Evolutionary conservation across 2,797 vertebrate genomes (phyloP).

Genomic region (Todus mexicanus): DNA sequence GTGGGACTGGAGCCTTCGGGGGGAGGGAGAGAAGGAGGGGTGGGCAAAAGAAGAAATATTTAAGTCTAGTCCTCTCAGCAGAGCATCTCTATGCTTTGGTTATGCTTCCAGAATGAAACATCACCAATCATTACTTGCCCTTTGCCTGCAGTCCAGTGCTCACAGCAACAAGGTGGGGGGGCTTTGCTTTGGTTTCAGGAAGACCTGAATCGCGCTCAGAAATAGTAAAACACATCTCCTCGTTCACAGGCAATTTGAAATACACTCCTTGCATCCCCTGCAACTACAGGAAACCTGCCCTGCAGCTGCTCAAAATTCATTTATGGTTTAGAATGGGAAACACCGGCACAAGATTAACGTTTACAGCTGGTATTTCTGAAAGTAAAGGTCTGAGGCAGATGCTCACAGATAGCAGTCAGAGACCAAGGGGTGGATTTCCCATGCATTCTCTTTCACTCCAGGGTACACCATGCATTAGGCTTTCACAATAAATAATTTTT

Average conservation of each 20-base stretch:
- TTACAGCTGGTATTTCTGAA: background rate
- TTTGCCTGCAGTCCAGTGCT: background rate
- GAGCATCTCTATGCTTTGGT: background rate
- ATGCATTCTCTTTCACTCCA: conserved; percentile 7
- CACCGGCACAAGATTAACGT: background rate
- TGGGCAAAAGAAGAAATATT: background rate
- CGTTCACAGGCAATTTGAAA: background rate
- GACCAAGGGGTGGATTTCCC: background rate
- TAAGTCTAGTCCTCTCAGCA: background rate
- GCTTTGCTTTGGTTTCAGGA: background rate
- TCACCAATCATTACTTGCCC: background rate
- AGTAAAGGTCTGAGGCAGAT: conserved; percentile 6
- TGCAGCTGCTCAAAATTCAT: background rate
- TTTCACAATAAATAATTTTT: background rate
- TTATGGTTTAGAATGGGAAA: background rate
- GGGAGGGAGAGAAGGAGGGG: background rate
- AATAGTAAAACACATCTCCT: background rate
- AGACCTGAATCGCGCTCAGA: background rate
- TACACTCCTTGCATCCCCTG: background rate
- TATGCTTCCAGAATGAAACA: background rate
- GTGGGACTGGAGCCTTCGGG: background rate
- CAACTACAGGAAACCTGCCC: background rate
- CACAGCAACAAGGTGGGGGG: background rate
- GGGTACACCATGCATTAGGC: background rate
- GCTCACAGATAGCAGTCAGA: background rate